Conservation (phyloP, 2,113 vertebrate species). For the Barnardius zonarius region DNA sequence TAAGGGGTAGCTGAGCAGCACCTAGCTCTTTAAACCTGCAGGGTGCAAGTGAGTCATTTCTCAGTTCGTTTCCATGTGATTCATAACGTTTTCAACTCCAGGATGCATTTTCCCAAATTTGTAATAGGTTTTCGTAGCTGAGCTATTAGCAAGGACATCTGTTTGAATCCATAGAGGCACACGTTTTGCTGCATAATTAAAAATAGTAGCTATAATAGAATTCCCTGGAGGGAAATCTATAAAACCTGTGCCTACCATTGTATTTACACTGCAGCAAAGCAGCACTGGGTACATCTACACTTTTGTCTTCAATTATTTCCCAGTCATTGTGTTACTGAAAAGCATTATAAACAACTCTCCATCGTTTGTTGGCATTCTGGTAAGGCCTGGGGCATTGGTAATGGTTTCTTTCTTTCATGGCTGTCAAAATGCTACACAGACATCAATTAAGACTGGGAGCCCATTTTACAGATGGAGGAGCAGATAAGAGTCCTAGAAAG, state of each 20-base stretch:
- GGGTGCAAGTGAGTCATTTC: background rate
- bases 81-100: background rate
- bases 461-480: background rate
- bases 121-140: background rate
- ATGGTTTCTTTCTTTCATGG: background rate
- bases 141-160: background rate
- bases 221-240: background rate
- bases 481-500: background rate
- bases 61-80: background rate
- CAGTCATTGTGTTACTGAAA: background rate
- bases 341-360: background rate
- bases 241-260: background rate
- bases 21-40: background rate
- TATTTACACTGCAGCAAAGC: constrained; percentile 1
- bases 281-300: background rate
- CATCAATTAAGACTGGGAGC: background rate
- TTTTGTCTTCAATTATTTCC: background rate
- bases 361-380: background rate
- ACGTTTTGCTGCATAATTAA: constrained; percentile 20
- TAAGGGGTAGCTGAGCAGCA: background rate
- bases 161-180: background rate
- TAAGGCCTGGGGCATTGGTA: background rate
- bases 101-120: background rate
- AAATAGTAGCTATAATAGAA: background rate
- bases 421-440: background rate